Percentiles rank a stretch among this genome's conserved stretches.
Evolutionary conservation across 2,113 vertebrate genomes (phyloP).

Genomic region (Ornithorhynchus anatinus): DNA sequence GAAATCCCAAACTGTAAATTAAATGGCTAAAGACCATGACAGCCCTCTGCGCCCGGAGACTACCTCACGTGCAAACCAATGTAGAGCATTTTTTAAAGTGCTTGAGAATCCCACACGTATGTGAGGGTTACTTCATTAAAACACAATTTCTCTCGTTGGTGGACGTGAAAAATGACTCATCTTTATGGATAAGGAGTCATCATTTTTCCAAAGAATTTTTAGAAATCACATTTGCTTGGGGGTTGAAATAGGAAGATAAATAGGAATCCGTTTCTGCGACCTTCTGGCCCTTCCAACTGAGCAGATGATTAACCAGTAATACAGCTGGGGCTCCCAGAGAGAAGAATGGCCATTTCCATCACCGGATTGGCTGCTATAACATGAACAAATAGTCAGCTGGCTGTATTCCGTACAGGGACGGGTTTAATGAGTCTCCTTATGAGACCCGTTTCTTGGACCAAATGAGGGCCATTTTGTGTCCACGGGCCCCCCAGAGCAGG

Average conservation of each 20-base stretch:
- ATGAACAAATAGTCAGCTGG: too few species aligned
- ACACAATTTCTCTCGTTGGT: conserved; percentile 21
- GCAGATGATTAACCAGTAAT: background rate
- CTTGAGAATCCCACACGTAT: conserved; percentile 7
- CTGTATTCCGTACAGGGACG: too few species aligned
- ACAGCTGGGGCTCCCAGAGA: background rate
- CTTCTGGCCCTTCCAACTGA: background rate
- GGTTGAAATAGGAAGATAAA: background rate
- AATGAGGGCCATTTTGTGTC: too few species aligned
- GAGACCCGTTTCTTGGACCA: too few species aligned
- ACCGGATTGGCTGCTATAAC: background rate
- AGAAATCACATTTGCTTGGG: background rate
- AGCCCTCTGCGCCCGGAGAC: background rate
- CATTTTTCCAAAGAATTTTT: conserved; percentile 10
- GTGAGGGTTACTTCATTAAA: background rate
- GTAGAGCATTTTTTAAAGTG: conserved; percentile 18
- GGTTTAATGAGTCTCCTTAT: too few species aligned
- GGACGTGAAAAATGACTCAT: background rate
- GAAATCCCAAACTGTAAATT: conserved; percentile 33
- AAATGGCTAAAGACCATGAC: conserved; percentile 8
- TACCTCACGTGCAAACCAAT: conserved; percentile 5
- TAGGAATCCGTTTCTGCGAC: background rate
- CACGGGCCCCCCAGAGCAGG: too few species aligned
- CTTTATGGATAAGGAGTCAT: conserved; percentile 19
- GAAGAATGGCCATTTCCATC: too few species aligned